Percentiles rank a stretch among this genome's conserved stretches.
Evolutionary conservation across 2,113 vertebrate species (phyloP).

Genomic region (Rhinichthys klamathensis): DNA sequence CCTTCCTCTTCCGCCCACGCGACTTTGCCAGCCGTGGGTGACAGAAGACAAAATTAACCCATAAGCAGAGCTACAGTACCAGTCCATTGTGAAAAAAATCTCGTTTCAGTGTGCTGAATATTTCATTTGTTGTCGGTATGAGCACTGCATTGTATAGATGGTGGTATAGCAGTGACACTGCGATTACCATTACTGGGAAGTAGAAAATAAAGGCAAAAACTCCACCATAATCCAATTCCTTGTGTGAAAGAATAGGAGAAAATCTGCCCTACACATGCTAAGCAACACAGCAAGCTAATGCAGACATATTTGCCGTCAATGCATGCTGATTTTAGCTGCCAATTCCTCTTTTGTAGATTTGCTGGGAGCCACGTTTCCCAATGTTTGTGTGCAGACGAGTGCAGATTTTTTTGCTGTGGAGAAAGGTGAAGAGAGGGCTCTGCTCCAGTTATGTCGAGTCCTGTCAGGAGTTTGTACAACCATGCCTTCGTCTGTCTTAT

Average conservation of each 20-base stretch:
- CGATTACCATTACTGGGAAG: constrained; percentile 10
- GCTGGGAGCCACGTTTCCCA: constrained; percentile 46
- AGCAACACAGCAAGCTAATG: constrained; percentile 32
- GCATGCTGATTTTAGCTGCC: constrained; percentile 50
- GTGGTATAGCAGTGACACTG: background rate
- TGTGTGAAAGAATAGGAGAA: constrained; percentile 27
- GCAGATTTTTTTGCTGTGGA: constrained; percentile 38
- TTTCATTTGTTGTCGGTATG: background rate
- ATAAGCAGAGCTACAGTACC: constrained; percentile 35
- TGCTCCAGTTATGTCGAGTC: constrained; percentile 55
- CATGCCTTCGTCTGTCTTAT: constrained; percentile 49
- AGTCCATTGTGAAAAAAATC: constrained; percentile 28
- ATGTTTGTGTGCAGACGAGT: constrained; percentile 51
- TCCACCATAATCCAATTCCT: constrained; percentile 11
- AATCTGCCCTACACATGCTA: constrained; percentile 25
- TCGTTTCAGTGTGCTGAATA: background rate
- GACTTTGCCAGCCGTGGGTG: constrained; percentile 20
- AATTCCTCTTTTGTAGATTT: constrained; percentile 40
- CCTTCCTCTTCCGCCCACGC: constrained; percentile 33
- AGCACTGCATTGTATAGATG: constrained; percentile 26
- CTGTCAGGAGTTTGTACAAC: constrained; percentile 53
- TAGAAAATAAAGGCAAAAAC: constrained; percentile 22
- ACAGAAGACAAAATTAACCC: constrained; percentile 42
- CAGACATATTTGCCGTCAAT: constrained; percentile 54
- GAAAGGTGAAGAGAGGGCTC: constrained; percentile 50